Evolutionary conservation across 2,113 vertebrate species (phyloP).

Genomic region (Vanacampus margaritifer): DNA sequence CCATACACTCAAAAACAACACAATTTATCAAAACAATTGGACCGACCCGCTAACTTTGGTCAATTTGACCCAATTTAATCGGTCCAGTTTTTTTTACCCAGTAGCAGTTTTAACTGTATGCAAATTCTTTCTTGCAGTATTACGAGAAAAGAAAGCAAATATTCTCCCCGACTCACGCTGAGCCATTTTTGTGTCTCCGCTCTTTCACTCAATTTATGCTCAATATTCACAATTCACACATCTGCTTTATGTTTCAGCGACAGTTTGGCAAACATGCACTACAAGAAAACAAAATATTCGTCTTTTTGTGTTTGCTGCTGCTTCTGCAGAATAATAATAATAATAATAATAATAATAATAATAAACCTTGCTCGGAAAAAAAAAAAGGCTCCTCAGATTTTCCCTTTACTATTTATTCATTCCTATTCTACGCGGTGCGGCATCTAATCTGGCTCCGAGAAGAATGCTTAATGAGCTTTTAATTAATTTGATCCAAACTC

Average conservation of each 20-base stretch:
- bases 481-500: conserved; percentile 88
- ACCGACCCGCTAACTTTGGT: too few relatives aligned
- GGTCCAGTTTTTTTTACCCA: too few relatives aligned
- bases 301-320: conserved; percentile 22
- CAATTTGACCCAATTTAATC: too few relatives aligned
- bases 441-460: conserved; percentile 66
- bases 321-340: conserved; percentile 7
- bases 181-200: not conserved
- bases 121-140: too few relatives aligned
- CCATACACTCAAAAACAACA: too few relatives aligned
- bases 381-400: not conserved
- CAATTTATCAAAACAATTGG: too few relatives aligned
- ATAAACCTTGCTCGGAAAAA: not conserved
- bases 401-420: conserved; percentile 42
- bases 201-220: not conserved
- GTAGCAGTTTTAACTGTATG: too few relatives aligned
- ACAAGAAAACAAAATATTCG: conserved; percentile 8
- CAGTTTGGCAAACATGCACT: conserved; percentile 8
- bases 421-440: conserved; percentile 44
- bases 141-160: too few relatives aligned
- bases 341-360: not conserved
- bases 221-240: not conserved
- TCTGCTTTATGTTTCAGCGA: conserved; percentile 15
- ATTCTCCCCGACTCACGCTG: too few relatives aligned
- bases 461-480: conserved; percentile 81